Evolutionary conservation across 1,140 invertebrate species (phyloP), one percentile per base, ranked within the genome.

Genomic region (Drosophila suzukii): DNA sequence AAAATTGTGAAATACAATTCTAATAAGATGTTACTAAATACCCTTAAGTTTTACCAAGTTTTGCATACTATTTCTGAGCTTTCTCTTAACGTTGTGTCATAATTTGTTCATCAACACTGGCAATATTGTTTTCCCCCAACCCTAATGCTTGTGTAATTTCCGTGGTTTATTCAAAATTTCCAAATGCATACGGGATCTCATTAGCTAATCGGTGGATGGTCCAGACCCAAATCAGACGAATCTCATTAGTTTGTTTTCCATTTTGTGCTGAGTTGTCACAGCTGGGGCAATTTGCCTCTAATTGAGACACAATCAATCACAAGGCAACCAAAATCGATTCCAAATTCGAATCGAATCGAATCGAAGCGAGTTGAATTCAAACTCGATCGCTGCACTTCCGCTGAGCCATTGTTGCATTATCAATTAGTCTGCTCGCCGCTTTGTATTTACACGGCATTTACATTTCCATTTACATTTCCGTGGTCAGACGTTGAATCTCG

Each of bases 361-460:
- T 47, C n/a, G 27, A 27, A 27, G 27, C 27, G 27, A 4, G 11
- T 41, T 13, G 47, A 43, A 70, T 47, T 77, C 38, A 66, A 71
- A 57, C 46, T 30, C 49, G 36, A 62, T 55, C 49, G 41, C 73
- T 68, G 50, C 73, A 73, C 73, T 81, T 81, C 78, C 78, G 78
- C 54, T 38, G 41, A 12, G 41, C 17, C 39, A 62, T 72, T 68
- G 78, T 44, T 44, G 68, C 44, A 57, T 75, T 79, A 70, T 83
- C 81, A 83, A 83, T 83, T 83, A 84, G 67, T 49, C 10, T 24
- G 71, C 50, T 75, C 61, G 78, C 74, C 66, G 51, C 46, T 66
- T 56, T 36, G 39, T 76, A 61, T 80, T 80, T 75, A 70, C 77
- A 80, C 24, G 78, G 71, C 61, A 75, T 83, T 83, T 71, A 77